Evolutionary conservation across 2,888 invertebrate genomes (phyloP).

Genomic region (Cheiracanthium punctorium): DNA sequence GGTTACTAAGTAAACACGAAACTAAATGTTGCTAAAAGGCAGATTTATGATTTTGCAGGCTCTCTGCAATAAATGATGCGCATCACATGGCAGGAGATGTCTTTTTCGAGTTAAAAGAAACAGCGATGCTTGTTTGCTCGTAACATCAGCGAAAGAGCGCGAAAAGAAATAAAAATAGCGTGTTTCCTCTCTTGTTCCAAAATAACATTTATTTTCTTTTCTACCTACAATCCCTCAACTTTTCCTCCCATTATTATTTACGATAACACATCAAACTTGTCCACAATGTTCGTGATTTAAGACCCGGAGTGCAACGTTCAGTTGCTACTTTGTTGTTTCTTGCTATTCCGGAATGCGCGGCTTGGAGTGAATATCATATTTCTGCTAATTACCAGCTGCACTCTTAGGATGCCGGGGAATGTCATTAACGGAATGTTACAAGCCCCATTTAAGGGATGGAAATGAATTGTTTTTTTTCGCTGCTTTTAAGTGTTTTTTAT

Average conservation of each 20-base stretch:
- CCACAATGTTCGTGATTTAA: background rate
- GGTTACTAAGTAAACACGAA: background rate
- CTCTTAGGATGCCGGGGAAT: too few relatives aligned
- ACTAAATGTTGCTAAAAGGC: background rate
- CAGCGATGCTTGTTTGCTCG: background rate
- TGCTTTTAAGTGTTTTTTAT: too few relatives aligned
- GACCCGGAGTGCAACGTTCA: background rate
- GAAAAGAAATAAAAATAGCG: background rate
- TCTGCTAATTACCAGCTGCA: too few relatives aligned
- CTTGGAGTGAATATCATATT: too few relatives aligned
- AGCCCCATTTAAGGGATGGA: too few relatives aligned
- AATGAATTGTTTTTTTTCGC: too few relatives aligned
- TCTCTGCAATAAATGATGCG: background rate
- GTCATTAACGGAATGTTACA: too few relatives aligned
- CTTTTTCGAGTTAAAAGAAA: background rate
- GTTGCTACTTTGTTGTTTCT: too few relatives aligned
- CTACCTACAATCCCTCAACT: background rate
- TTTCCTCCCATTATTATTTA: background rate
- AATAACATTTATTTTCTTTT: constrained; percentile 2
- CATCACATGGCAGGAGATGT: background rate
- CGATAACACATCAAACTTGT: background rate
- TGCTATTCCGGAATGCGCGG: too few relatives aligned
- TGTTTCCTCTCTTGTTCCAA: background rate
- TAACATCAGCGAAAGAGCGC: background rate
- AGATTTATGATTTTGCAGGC: background rate